Evolutionary conservation across 2,113 vertebrate species (phyloP).

Genomic region (Brienomyrus longianalis): DNA sequence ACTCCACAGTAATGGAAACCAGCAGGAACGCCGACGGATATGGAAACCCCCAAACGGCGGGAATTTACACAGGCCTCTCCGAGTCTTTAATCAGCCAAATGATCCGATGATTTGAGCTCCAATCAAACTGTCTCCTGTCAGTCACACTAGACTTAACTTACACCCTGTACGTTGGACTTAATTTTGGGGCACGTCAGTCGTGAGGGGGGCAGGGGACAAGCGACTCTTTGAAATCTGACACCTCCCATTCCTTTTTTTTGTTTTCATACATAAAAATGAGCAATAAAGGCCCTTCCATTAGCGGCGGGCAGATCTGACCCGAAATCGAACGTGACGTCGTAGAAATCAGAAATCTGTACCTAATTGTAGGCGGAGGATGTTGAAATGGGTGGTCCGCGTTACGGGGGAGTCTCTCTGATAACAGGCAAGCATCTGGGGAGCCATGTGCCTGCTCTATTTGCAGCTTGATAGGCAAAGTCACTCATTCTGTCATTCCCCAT

Average conservation of each 20-base stretch:
- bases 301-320: neutral
- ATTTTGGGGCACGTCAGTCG: neutral
- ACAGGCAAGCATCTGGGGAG: neutral
- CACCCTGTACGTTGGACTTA: slow-evolving; percentile 14
- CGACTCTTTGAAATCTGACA: neutral
- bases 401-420: neutral
- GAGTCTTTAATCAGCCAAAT: slow-evolving; percentile 30
- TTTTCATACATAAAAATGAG: neutral
- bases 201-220: neutral
- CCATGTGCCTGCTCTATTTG: neutral
- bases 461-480: neutral
- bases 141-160: slow-evolving; percentile 27
- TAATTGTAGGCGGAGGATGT: neutral
- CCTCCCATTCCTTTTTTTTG: neutral
- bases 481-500: neutral
- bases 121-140: slow-evolving; percentile 41
- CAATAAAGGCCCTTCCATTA: neutral
- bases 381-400: neutral
- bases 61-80: slow-evolving; percentile 3
- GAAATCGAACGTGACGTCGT: neutral
- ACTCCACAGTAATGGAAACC: slow-evolving; percentile 20
- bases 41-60: neutral
- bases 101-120: slow-evolving; percentile 39
- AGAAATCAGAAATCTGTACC: neutral
- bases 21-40: neutral